phyloP scores from a whole-genome alignment of 2,113 vertebrate genomes.

The Pseudorasbora parva region DNA sequence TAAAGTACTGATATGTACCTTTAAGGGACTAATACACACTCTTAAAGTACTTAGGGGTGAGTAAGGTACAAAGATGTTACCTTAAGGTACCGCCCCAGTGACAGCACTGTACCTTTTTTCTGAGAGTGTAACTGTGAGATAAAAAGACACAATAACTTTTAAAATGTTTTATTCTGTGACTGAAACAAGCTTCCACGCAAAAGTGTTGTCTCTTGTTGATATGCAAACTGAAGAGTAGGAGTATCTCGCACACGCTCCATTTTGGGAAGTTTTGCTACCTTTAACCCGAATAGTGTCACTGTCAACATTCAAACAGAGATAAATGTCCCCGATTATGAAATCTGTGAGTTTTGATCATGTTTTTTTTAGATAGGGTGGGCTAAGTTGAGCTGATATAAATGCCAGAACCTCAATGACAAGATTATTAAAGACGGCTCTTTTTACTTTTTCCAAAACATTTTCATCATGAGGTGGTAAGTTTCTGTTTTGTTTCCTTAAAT shows the following conservation, averaged over 20 bases:
- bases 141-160: too few species aligned
- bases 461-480: slow-evolving; percentile 62
- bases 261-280: neutral
- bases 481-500: neutral
- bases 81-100: too few species aligned
- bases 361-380: neutral
- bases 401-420: neutral
- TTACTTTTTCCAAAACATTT: neutral
- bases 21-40: too few species aligned
- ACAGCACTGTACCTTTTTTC: too few species aligned
- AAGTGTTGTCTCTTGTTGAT: neutral
- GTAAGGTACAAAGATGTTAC: too few species aligned
- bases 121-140: too few species aligned
- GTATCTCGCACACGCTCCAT: neutral
- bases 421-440: neutral
- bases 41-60: too few species aligned
- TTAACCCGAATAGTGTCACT: slow-evolving; percentile 8
- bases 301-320: slow-evolving; percentile 24
- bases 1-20: too few species aligned
- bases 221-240: neutral
- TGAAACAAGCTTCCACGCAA: neutral
- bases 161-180: too few species aligned
- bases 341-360: neutral
- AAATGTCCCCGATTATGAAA: slow-evolving; percentile 38
- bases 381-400: slow-evolving; percentile 62